Percentiles rank a stretch among this genome's conserved stretches.
phyloP scores from a whole-genome alignment of 2,888 invertebrate species.

The Eurois occulta region DNA sequence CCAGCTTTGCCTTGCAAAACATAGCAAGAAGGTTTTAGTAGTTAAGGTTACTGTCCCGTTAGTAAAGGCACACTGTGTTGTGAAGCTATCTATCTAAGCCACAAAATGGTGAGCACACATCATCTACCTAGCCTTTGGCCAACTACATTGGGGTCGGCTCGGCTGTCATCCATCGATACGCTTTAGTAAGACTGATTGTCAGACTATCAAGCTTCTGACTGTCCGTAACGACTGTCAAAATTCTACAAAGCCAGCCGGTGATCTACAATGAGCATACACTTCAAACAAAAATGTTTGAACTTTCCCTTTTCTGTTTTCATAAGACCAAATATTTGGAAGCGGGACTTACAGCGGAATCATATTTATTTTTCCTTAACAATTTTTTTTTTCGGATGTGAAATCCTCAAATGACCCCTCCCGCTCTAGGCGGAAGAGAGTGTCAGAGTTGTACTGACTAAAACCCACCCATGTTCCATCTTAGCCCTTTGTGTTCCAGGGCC shows the following conservation, averaged over 20 bases:
- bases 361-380: too few relatives aligned
- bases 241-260: background rate
- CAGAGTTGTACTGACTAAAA: too few relatives aligned
- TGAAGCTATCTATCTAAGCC: background rate
- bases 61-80: background rate
- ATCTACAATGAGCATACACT: background rate
- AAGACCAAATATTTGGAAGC: background rate
- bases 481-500: too few relatives aligned
- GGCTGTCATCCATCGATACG: too few relatives aligned
- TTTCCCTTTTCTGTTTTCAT: background rate
- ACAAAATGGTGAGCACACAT: background rate
- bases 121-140: background rate
- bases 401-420: too few relatives aligned
- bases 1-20: conserved; percentile 1
- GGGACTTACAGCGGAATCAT: background rate
- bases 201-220: background rate
- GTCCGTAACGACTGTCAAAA: background rate
- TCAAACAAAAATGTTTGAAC: too few relatives aligned
- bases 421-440: too few relatives aligned
- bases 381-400: too few relatives aligned
- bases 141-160: too few relatives aligned
- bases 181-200: background rate
- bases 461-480: too few relatives aligned
- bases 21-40: background rate
- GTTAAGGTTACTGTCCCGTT: background rate